Evolutionary conservation across 1,140 invertebrate species (phyloP).

Genomic region (Nasonia vitripennis): DNA sequence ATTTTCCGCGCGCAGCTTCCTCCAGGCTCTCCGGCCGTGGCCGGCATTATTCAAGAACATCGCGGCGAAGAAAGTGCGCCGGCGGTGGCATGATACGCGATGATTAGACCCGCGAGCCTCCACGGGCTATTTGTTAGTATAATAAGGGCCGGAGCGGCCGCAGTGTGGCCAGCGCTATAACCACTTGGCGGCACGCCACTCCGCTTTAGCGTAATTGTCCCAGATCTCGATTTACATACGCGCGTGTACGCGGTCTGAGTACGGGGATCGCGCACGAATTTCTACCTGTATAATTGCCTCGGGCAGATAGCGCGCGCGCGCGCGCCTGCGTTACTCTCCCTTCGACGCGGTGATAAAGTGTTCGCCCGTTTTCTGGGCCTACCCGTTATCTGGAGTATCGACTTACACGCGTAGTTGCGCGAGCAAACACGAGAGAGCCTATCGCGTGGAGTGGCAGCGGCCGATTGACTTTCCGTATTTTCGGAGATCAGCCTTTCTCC

Average conservation of each 20-base stretch:
- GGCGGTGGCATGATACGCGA: slow-evolving; percentile 71
- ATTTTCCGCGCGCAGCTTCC: slow-evolving; percentile 20
- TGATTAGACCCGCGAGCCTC: slow-evolving; percentile 71
- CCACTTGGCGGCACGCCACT: slow-evolving; percentile 72
- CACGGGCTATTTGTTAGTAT: slow-evolving; percentile 75
- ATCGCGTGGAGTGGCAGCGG: neutral
- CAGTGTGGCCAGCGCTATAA: slow-evolving; percentile 71
- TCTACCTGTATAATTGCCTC: no score
- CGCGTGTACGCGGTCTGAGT: neutral
- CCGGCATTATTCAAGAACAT: slow-evolving; percentile 15
- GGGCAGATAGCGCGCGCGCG: no score
- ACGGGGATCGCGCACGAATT: no score
- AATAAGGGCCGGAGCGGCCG: slow-evolving; percentile 68
- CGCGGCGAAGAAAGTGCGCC: slow-evolving; percentile 6
- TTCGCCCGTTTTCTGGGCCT: neutral
- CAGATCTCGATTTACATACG: slow-evolving; percentile 73
- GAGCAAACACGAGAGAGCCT: slow-evolving; percentile 39
- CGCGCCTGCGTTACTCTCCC: no score
- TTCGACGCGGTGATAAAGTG: no score
- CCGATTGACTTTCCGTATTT: neutral
- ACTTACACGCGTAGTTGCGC: slow-evolving; percentile 43
- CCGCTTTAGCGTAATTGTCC: slow-evolving; percentile 74
- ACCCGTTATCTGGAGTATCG: slow-evolving; percentile 36
- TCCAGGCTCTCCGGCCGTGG: neutral
- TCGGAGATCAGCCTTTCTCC: no score